Conservation (phyloP, 2,888 invertebrate genomes). For the Furcula furcula region DNA sequence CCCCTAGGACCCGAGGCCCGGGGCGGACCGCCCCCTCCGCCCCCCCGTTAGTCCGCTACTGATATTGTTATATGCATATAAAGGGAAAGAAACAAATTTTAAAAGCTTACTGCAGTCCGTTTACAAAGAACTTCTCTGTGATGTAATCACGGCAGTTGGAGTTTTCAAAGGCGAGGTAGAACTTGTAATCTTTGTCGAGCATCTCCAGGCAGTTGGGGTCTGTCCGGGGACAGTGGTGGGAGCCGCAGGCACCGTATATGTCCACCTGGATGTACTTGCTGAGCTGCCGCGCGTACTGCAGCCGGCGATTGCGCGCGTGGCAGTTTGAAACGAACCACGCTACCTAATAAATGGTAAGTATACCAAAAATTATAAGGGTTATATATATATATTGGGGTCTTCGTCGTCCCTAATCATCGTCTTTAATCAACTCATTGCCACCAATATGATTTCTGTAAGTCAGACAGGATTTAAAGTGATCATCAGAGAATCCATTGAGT, state of each 20-base stretch:
- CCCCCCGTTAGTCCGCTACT: too few species aligned
- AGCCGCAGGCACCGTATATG: slow-evolving; percentile 95
- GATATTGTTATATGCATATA: too few species aligned
- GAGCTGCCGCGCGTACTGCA: slow-evolving; percentile 93
- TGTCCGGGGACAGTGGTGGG: slow-evolving; percentile 90
- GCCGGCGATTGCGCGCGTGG: slow-evolving; percentile 93
- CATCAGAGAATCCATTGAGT: too few species aligned
- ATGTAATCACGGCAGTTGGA: slow-evolving; percentile 98
- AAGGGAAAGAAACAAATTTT: slow-evolving; percentile 1
- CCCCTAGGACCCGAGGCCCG: too few species aligned
- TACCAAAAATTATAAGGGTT: too few species aligned
- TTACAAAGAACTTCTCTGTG: slow-evolving; percentile 98
- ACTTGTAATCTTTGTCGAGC: slow-evolving; percentile 96
- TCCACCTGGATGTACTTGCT: slow-evolving; percentile 93
- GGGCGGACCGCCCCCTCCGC: too few species aligned
- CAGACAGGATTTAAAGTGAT: too few species aligned
- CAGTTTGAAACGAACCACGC: slow-evolving; percentile 99
- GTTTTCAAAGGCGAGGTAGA: slow-evolving; percentile 98
- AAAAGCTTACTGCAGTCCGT: slow-evolving; percentile 90
- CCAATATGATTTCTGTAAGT: too few species aligned
- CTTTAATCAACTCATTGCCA: too few species aligned
- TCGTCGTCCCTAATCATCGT: too few species aligned
- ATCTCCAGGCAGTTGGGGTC: slow-evolving; percentile 94
- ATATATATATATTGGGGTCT: too few species aligned
- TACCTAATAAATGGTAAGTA: slow-evolving; percentile 71